Evolutionary conservation across 2,888 invertebrate genomes (phyloP), one percentile per base, ranked within the genome.

Genomic region (Apomyelois bistriatella): DNA sequence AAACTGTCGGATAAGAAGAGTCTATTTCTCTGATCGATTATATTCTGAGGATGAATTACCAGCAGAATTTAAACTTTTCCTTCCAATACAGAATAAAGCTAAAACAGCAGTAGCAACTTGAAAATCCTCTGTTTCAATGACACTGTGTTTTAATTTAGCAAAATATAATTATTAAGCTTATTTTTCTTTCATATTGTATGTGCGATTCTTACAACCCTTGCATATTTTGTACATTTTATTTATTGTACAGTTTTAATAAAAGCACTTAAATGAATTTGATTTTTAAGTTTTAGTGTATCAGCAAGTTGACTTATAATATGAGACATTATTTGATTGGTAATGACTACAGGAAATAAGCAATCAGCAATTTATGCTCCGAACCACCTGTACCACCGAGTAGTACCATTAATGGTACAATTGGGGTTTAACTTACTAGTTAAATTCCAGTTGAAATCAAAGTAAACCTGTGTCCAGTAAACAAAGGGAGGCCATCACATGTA

Each of bases 11-110:
- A 95, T 99, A 59, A 92, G 98, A 69, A 92, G 98, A 85, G 96
- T 91, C 71, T 97, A 97, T 80, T 97, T 97, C 81, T 96, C 96
- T n/a, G 96, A 97, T 81, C 92, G 98, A 72, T 89, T 98, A 53
- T 98, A 98, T 87, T 94, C 97, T 4, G 98, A 98, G 89, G 97
- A 98, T 77, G 98, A 98, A 82, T 85, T 98, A 62, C 98, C 98
- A 3, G 96, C 98, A 30, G 98, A 98, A 78, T 98, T 98, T 80
- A 98, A 98, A 88, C 91, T 99, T 46, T 98, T 98, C 86, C 92
- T 98, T 59, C 98, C 99, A 0, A 96, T 98, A 84, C 96, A 96
- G 70, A 95, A 95, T 74, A 94, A 94, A 78, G 90, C 92, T 22
- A 92, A 92, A 79, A 82, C 91, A 16, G 85, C 90, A 42, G 85